Percentiles rank a stretch among this genome's conserved stretches.
These are phyloP conservation scores for Pachyseris speciosa DNA, from an alignment of 64 coral and sea anemone species.

Conservation along the genomic window DNA sequence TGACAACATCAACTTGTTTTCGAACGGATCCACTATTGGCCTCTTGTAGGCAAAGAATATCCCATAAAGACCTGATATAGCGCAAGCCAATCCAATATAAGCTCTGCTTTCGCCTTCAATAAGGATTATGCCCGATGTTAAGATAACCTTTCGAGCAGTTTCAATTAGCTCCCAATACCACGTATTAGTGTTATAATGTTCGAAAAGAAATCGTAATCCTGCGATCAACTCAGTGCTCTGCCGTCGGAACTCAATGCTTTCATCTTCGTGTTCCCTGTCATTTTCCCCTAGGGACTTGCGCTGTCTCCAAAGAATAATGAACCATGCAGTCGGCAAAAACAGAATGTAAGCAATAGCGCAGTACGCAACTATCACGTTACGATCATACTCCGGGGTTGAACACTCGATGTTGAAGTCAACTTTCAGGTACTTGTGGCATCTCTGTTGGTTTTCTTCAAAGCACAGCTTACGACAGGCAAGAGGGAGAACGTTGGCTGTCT, in stretches of 20 bases:
- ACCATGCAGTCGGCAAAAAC: neutral
- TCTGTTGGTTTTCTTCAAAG: neutral
- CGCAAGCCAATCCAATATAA: no score
- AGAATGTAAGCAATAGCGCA: neutral
- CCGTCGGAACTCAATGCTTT: neutral
- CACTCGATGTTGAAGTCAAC: constrained; percentile 30
- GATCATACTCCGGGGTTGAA: neutral
- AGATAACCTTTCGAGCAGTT: no score
- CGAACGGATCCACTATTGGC: no score
- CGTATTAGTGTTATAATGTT: constrained; percentile 31
- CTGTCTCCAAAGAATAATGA: constrained; percentile 29
- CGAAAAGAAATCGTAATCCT: constrained; percentile 54
- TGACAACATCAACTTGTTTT: no score
- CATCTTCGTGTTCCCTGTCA: neutral
- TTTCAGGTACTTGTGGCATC: constrained; percentile 4
- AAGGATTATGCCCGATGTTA: no score
- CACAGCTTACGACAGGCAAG: constrained; percentile 46
- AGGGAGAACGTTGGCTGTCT: constrained; percentile 23
- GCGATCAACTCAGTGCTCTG: neutral
- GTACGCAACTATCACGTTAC: neutral
- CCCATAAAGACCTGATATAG: no score
- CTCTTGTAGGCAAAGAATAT: no score
- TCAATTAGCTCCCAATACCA: constrained; percentile 79
- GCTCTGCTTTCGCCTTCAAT: no score
- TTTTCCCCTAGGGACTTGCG: neutral